phyloP scores from a whole-genome alignment of 2,797 vertebrate genomes.

The Siniperca obscura region DNA sequence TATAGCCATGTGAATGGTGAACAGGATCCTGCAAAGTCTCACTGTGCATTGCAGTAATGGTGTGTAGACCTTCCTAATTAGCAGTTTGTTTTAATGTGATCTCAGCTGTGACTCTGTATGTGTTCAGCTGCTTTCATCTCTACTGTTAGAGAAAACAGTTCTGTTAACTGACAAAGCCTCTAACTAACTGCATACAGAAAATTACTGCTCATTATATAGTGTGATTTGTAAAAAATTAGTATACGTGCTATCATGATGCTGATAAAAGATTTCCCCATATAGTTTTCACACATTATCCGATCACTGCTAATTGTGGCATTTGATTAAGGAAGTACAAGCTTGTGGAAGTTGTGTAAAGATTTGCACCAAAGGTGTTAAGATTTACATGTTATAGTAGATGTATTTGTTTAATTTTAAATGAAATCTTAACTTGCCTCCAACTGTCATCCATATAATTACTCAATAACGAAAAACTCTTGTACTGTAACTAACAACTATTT shows the following conservation, averaged over 20 bases:
- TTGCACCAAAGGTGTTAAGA: constrained; percentile 31
- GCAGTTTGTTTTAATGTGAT: constrained; percentile 50
- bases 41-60: constrained; percentile 4
- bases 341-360: constrained; percentile 23
- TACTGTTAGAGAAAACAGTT: neutral
- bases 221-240: constrained; percentile 1
- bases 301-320: neutral
- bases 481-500: neutral
- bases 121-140: constrained; percentile 31
- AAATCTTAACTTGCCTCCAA: neutral
- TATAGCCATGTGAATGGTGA: neutral
- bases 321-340: neutral
- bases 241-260: neutral
- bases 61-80: constrained; percentile 57
- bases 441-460: neutral
- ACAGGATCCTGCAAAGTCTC: constrained; percentile 13
- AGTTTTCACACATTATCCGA: neutral
- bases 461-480: neutral
- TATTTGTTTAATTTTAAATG: neutral
- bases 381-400: neutral
- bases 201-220: constrained; percentile 18
- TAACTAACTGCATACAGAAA: neutral
- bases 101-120: constrained; percentile 29
- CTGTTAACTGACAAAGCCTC: neutral
- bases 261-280: neutral